These are phyloP conservation scores for Pseudocheirus occidentalis DNA, from an alignment of 2,797 vertebrate genomes.

Conservation along the genomic window DNA sequence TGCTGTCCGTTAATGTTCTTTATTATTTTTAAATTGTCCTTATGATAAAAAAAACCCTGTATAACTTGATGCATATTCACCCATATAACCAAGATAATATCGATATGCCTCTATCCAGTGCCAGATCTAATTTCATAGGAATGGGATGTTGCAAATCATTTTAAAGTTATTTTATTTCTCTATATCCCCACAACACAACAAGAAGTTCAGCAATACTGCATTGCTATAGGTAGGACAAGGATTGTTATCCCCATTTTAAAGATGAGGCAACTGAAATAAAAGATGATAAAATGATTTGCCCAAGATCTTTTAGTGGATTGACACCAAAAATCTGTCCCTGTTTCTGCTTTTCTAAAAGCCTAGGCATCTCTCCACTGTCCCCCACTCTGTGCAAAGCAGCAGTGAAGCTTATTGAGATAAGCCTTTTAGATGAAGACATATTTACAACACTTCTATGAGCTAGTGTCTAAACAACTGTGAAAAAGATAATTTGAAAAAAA, in stretches of 20 bases:
- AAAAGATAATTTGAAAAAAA: background rate
- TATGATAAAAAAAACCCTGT: background rate
- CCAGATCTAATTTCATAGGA: background rate
- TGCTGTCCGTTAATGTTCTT: background rate
- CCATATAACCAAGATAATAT: background rate
- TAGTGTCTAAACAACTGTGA: slow-evolving; percentile 25
- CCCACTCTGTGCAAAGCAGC: background rate
- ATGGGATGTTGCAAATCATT: background rate
- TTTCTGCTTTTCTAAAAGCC: background rate
- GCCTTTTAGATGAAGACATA: background rate
- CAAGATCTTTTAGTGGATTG: background rate
- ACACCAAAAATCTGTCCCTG: background rate
- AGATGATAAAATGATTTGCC: background rate
- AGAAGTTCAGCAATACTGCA: background rate
- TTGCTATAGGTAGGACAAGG: background rate
- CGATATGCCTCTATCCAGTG: background rate
- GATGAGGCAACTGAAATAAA: background rate
- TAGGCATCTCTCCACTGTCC: background rate
- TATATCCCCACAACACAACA: background rate
- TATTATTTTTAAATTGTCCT: slow-evolving; percentile 41
- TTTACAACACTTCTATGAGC: background rate
- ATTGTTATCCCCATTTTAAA: background rate
- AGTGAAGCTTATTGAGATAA: background rate
- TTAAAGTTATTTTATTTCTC: background rate
- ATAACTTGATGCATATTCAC: background rate